A percentile compares a stretch with the other conserved stretches of the same genome.
These are phyloP conservation scores for Brachyptera risi DNA, from an alignment of 2,888 invertebrate species.

Conservation along the genomic window DNA sequence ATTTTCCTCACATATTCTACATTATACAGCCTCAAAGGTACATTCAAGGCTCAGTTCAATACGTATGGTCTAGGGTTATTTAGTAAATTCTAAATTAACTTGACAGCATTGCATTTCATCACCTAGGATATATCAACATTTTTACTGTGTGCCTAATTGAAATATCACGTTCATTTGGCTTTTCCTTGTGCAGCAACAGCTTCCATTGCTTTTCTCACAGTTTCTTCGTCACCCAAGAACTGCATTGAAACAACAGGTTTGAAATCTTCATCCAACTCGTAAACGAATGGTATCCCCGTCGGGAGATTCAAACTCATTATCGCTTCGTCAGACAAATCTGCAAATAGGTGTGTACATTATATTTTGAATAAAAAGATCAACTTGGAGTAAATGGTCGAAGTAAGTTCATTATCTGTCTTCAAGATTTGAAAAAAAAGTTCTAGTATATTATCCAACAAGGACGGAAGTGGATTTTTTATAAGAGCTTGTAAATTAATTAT, in stretches of 20 bases:
- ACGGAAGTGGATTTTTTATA: no score
- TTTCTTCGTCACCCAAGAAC: constrained; percentile 66
- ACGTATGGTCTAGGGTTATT: no score
- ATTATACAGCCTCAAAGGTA: no score
- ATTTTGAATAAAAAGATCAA: no score
- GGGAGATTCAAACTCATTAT: constrained; percentile 74
- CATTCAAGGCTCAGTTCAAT: no score
- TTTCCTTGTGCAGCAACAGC: constrained; percentile 47
- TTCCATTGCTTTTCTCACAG: constrained; percentile 58
- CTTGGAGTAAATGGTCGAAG: no score
- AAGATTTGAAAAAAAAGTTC: no score
- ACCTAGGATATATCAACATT: not conserved
- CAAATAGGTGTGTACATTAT: constrained; percentile 23
- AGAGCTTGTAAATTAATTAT: no score
- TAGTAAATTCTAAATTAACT: not conserved
- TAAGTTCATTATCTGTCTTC: no score
- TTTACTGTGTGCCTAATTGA: not conserved
- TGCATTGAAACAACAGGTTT: constrained; percentile 66
- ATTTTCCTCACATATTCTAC: no score
- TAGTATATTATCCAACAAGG: no score
- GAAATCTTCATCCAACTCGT: constrained; percentile 66
- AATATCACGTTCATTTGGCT: constrained; percentile 23
- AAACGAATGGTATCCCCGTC: constrained; percentile 76
- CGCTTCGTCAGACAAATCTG: constrained; percentile 64
- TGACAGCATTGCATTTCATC: not conserved